Conservation (phyloP, 2,888 invertebrate species). For the Nomada flava region DNA sequence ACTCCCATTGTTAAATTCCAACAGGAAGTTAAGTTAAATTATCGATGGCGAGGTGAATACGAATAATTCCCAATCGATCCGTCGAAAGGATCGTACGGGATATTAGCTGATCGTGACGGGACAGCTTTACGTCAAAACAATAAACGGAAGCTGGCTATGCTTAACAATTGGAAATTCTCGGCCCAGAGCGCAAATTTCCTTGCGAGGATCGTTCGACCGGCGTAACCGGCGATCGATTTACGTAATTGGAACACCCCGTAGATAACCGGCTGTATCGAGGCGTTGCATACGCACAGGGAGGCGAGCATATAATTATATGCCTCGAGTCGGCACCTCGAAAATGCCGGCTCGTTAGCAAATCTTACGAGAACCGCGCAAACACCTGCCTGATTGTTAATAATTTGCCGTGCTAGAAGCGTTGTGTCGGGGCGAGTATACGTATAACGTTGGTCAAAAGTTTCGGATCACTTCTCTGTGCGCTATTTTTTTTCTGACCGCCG, state of each 20-base stretch:
- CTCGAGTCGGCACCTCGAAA: conserved; percentile 80
- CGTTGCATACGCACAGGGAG: conserved; percentile 69
- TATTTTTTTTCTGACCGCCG: too few species aligned
- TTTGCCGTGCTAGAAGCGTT: conserved; percentile 75
- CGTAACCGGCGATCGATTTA: conserved; percentile 14
- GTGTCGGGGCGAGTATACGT: not conserved
- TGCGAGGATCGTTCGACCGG: not conserved
- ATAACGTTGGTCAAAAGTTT: too few species aligned
- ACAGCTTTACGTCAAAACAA: too few species aligned
- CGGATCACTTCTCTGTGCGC: too few species aligned
- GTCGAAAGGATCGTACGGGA: not conserved
- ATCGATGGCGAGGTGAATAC: conserved; percentile 3
- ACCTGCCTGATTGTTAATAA: conserved; percentile 81
- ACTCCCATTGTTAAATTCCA: not conserved
- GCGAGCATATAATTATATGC: conserved; percentile 79
- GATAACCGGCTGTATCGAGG: conserved; percentile 61
- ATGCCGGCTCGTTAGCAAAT: conserved; percentile 80
- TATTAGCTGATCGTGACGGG: not conserved
- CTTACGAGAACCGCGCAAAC: conserved; percentile 75
- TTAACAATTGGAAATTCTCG: not conserved
- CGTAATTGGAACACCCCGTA: conserved; percentile 70
- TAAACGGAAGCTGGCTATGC: not conserved
- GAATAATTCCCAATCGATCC: conserved; percentile 23
- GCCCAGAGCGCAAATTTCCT: too few species aligned
- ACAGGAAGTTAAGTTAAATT: conserved; percentile 15